Evolutionary conservation across 2,797 vertebrate genomes (phyloP).

Genomic region (Sebastes alutus): DNA sequence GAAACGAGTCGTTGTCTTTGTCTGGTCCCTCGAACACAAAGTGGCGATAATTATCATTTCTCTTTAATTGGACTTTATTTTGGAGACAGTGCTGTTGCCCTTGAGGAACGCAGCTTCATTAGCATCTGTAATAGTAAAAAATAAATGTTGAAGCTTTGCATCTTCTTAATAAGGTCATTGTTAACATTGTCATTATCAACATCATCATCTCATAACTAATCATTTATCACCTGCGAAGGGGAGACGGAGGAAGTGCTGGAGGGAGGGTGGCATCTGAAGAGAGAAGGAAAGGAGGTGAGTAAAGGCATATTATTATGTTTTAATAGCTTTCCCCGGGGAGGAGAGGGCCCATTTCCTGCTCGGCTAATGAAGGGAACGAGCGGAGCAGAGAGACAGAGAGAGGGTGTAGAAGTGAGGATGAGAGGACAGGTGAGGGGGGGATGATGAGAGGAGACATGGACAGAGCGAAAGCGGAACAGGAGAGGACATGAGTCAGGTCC

Average conservation of each 20-base stretch:
- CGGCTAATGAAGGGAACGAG: constrained; percentile 36
- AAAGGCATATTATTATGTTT: constrained; percentile 55
- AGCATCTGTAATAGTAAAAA: constrained; percentile 21
- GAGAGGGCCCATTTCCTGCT: constrained; percentile 31
- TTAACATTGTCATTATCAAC: constrained; percentile 31
- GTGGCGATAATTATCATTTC: constrained; percentile 19
- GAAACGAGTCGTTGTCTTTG: not conserved
- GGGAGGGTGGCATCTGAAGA: constrained; percentile 3
- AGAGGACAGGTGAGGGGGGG: not conserved
- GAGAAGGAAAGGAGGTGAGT: constrained; percentile 7
- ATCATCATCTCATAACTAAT: not conserved
- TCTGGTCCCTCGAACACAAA: constrained; percentile 2
- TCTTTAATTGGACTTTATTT: constrained; percentile 33
- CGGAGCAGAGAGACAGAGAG: not conserved
- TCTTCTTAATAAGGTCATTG: constrained; percentile 43
- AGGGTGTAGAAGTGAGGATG: not conserved
- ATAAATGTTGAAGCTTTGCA: constrained; percentile 17
- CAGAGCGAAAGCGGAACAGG: not conserved
- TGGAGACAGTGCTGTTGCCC: not conserved
- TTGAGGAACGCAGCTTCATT: constrained; percentile 30
- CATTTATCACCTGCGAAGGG: constrained; percentile 46
- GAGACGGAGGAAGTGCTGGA: constrained; percentile 12
- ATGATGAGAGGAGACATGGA: not conserved
- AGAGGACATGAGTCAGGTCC: not conserved
- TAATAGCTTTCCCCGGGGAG: constrained; percentile 49